Conservation (phyloP, 2,113 vertebrate species). For the Phalacrocorax pelagicus region DNA sequence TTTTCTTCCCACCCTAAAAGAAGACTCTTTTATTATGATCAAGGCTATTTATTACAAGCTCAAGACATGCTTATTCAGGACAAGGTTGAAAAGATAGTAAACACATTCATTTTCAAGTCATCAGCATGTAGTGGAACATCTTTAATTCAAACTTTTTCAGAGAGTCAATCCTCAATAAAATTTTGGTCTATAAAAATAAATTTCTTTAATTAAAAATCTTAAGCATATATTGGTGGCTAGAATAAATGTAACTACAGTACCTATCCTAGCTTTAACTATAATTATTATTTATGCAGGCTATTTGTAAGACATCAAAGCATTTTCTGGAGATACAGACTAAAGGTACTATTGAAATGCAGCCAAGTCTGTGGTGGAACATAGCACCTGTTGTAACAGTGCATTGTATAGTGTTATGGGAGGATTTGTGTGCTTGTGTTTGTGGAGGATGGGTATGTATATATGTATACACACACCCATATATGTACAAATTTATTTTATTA, state of each 20-base stretch:
- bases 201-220: neutral
- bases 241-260: neutral
- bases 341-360: neutral
- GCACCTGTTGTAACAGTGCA: neutral
- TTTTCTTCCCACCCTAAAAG: neutral
- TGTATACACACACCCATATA: neutral
- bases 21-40: neutral
- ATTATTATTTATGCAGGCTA: neutral
- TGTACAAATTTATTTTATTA: slow-evolving; percentile 8
- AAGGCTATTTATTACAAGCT: neutral
- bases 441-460: neutral
- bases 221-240: neutral
- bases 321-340: neutral
- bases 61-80: neutral
- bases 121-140: neutral
- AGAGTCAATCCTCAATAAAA: neutral
- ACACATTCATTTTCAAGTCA: neutral
- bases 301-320: slow-evolving; percentile 21
- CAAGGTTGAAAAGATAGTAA: neutral
- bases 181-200: neutral
- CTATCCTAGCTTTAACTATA: neutral
- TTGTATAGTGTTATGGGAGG: neutral
- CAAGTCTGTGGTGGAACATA: neutral
- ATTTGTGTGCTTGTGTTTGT: neutral
- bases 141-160: neutral